Conservation (phyloP, 1,140 invertebrate genomes). For the Eupristina koningsbergeri region DNA sequence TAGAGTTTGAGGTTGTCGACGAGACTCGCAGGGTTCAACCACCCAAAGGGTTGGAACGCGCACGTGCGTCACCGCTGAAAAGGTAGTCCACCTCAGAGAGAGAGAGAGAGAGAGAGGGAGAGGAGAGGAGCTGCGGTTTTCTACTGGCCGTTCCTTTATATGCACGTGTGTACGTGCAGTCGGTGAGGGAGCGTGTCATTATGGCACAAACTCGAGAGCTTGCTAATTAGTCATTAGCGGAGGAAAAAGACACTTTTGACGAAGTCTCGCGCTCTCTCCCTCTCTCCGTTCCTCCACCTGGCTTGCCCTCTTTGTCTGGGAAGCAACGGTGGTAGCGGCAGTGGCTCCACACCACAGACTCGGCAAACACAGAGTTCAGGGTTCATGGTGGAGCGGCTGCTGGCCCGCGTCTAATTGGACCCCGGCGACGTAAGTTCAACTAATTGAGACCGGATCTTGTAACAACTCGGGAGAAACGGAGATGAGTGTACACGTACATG, state of each 20-base stretch:
- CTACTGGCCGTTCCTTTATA: neutral
- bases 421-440: slow-evolving; percentile 73
- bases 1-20: too few relatives aligned
- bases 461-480: slow-evolving; percentile 57
- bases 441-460: slow-evolving; percentile 73
- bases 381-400: slow-evolving; percentile 59
- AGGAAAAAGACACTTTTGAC: slow-evolving; percentile 71
- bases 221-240: slow-evolving; percentile 74
- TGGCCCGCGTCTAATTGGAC: slow-evolving; percentile 74
- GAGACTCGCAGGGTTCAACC: neutral
- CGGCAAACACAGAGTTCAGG: slow-evolving; percentile 72
- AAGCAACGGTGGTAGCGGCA: neutral
- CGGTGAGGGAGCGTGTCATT: slow-evolving; percentile 65
- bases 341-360: slow-evolving; percentile 56
- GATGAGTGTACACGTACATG: neutral
- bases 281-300: neutral
- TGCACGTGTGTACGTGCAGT: slow-evolving; percentile 40
- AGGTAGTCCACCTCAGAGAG: too few relatives aligned
- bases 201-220: slow-evolving; percentile 66
- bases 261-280: slow-evolving; percentile 17
- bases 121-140: neutral
- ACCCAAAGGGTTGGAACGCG: neutral
- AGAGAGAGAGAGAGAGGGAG: neutral
- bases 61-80: neutral
- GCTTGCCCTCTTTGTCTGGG: slow-evolving; percentile 61